Evolutionary conservation across 2,797 vertebrate genomes (phyloP).

Genomic region (Gymnodraco acuticeps): DNA sequence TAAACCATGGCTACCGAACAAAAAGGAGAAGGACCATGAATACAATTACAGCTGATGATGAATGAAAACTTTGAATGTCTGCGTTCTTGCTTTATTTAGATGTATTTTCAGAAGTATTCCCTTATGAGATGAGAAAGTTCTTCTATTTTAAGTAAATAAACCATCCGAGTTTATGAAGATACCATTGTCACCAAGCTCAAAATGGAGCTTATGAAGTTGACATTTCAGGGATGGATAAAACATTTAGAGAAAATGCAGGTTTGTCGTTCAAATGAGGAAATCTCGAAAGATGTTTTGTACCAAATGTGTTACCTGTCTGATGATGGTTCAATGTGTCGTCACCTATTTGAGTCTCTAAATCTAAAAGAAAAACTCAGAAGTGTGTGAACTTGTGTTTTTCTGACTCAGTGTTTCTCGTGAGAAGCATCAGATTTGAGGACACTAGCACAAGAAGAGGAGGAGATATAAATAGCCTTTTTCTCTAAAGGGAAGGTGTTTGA

Average conservation of each 20-base stretch:
- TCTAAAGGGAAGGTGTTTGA: conserved; percentile 16
- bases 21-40: background rate
- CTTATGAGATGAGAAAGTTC: background rate
- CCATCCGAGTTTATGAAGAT: too few relatives aligned
- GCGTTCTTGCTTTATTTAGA: background rate
- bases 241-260: background rate
- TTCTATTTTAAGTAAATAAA: background rate
- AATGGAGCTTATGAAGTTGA: background rate
- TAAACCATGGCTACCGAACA: background rate
- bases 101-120: background rate
- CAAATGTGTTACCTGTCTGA: conserved; percentile 1
- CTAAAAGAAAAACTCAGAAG: background rate
- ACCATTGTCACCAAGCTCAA: background rate
- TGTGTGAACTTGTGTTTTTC: too few relatives aligned
- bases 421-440: background rate
- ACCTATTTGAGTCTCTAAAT: background rate
- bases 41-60: background rate
- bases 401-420: conserved; percentile 15
- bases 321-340: background rate
- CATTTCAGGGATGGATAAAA: background rate
- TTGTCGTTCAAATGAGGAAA: background rate
- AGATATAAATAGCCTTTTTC: conserved; percentile 27
- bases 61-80: background rate
- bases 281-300: background rate
- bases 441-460: conserved; percentile 18